Conservation (phyloP, 2,888 invertebrate species). For the Candidula unifasciata region DNA sequence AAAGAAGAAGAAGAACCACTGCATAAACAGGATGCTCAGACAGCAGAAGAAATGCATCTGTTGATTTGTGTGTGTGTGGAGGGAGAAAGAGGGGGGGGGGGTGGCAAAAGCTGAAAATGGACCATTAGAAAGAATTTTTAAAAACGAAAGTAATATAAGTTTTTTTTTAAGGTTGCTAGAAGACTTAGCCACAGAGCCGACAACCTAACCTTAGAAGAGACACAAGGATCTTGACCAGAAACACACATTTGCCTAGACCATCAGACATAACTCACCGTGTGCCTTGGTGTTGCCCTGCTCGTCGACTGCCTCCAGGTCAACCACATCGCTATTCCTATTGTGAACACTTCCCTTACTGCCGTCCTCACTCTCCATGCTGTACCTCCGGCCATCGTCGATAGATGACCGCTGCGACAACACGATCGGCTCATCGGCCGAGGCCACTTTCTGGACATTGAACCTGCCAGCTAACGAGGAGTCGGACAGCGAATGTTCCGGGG, state of each 20-base stretch:
- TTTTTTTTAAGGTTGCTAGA: too few species aligned
- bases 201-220: too few species aligned
- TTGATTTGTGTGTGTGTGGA: too few species aligned
- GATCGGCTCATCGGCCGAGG: neutral
- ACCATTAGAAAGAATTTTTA: too few species aligned
- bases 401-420: slow-evolving; percentile 9
- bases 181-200: too few species aligned
- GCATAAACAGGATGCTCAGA: too few species aligned
- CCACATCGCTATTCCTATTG: neutral
- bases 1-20: too few species aligned
- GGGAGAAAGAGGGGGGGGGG: too few species aligned
- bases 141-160: too few species aligned
- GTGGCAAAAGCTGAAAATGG: too few species aligned
- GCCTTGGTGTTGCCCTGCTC: neutral
- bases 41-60: too few species aligned
- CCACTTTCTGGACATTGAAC: slow-evolving; percentile 24
- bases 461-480: slow-evolving; percentile 3
- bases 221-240: neutral
- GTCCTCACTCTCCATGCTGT: neutral
- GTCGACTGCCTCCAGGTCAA: neutral
- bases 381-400: neutral
- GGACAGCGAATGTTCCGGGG: neutral
- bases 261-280: neutral
- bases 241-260: neutral
- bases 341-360: neutral